These are phyloP conservation scores for Dynastes grantii DNA, from an alignment of 2,888 invertebrate genomes.

Conservation along the genomic window DNA sequence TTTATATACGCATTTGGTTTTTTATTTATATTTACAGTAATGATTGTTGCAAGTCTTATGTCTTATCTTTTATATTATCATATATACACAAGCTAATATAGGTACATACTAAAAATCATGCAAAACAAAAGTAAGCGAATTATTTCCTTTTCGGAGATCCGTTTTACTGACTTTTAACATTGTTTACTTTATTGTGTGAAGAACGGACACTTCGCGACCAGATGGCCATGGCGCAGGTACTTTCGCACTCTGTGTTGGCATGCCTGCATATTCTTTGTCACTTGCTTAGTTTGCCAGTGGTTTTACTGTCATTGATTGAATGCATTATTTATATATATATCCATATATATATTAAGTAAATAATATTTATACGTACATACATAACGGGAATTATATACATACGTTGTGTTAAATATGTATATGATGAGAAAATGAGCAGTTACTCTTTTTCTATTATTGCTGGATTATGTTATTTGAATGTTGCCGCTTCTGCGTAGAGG, in stretches of 20 bases:
- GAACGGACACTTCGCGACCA: conserved; percentile 63
- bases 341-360: conserved; percentile 45
- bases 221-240: conserved; percentile 60
- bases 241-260: conserved; percentile 71
- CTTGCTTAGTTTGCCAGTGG: conserved; percentile 70
- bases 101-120: not conserved
- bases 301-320: conserved; percentile 62
- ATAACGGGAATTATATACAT: conserved; percentile 20
- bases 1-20: too few relatives aligned
- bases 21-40: too few relatives aligned
- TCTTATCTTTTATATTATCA: too few relatives aligned
- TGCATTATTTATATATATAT: conserved; percentile 53
- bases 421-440: too few relatives aligned
- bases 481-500: conserved; percentile 62
- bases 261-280: conserved; percentile 71
- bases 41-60: too few relatives aligned
- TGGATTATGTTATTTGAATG: conserved; percentile 61
- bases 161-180: conserved; percentile 41
- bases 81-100: too few relatives aligned
- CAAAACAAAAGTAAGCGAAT: conserved; percentile 11
- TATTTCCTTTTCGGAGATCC: conserved; percentile 10
- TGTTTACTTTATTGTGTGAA: conserved; percentile 64
- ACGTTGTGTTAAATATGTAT: conserved; percentile 32
- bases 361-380: conserved; percentile 21
- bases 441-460: not conserved